Evolutionary conservation across 2,888 invertebrate genomes (phyloP).

Genomic region (Formica aserva): DNA sequence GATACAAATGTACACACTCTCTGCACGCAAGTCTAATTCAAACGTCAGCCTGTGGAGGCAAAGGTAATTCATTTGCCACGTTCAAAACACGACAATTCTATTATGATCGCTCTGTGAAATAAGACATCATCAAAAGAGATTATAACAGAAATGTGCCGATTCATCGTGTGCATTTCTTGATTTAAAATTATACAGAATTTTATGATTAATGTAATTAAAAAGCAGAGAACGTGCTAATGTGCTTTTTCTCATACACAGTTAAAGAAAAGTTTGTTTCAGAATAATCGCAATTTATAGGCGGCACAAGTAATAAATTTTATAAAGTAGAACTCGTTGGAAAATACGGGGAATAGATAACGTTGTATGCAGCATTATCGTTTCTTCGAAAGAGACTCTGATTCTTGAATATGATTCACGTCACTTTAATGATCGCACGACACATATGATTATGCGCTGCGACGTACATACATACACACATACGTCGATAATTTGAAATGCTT

Average conservation of each 20-base stretch:
- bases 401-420: constrained; percentile 54
- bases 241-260: neutral
- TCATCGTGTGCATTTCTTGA: neutral
- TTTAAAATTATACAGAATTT: neutral
- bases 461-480: neutral
- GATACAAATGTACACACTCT: constrained; percentile 52
- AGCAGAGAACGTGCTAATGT: neutral
- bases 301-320: neutral
- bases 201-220: constrained; percentile 8
- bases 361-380: constrained; percentile 58
- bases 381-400: constrained; percentile 59
- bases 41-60: constrained; percentile 57
- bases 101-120: constrained; percentile 28
- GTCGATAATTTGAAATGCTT: constrained; percentile 35
- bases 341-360: constrained; percentile 20
- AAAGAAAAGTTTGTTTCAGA: neutral
- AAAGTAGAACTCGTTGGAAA: neutral
- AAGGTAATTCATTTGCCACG: constrained; percentile 66
- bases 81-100: constrained; percentile 54
- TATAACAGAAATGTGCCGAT: neutral
- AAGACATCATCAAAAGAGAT: neutral
- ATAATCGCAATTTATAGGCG: neutral
- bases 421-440: constrained; percentile 27
- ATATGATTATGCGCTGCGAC: constrained; percentile 18
- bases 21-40: constrained; percentile 68